Conservation (phyloP, 2,113 vertebrate genomes). For the Eupsittula cactorum region DNA sequence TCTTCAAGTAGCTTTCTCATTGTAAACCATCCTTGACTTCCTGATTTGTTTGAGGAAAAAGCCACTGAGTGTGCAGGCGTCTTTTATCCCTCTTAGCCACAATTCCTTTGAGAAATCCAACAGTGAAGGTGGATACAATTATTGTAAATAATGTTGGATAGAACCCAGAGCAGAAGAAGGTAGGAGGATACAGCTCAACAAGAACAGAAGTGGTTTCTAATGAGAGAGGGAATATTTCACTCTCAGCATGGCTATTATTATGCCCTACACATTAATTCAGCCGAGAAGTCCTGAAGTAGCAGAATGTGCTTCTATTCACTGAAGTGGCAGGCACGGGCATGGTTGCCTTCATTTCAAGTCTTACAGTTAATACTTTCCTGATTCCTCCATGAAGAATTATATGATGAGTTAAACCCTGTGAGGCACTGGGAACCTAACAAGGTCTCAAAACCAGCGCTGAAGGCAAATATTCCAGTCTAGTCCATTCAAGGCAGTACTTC, state of each 20-base stretch:
- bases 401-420: background rate
- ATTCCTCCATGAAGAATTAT: background rate
- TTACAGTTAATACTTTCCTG: background rate
- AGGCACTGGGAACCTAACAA: background rate
- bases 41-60: slow-evolving; percentile 62
- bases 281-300: slow-evolving; percentile 6
- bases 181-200: slow-evolving; percentile 59
- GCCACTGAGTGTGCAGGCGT: slow-evolving; percentile 28
- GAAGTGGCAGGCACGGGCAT: background rate
- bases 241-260: slow-evolving; percentile 59
- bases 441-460: background rate
- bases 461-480: background rate
- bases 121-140: slow-evolving; percentile 54
- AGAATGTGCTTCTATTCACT: background rate
- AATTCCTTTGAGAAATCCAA: slow-evolving; percentile 55
- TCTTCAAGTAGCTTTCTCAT: slow-evolving; percentile 35
- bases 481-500: background rate
- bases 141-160: slow-evolving; percentile 57
- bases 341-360: background rate
- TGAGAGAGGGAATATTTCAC: slow-evolving; percentile 51
- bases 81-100: slow-evolving; percentile 56
- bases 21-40: slow-evolving; percentile 51
- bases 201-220: slow-evolving; percentile 67
- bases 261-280: slow-evolving; percentile 55
- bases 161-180: slow-evolving; percentile 42